phyloP scores from a whole-genome alignment of 2,888 invertebrate species.

The Stenichneumon culpator region DNA sequence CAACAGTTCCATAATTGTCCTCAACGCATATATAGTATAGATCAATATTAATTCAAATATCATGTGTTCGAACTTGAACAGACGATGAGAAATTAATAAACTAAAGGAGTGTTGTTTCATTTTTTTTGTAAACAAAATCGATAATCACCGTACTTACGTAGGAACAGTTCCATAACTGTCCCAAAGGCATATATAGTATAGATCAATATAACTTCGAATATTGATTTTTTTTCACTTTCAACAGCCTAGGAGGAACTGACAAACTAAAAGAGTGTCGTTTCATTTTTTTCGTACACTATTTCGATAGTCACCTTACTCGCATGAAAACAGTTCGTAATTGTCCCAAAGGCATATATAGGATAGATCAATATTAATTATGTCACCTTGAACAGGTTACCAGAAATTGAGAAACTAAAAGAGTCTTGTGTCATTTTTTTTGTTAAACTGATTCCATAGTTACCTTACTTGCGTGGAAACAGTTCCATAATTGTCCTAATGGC shows the following conservation, averaged over 20 bases:
- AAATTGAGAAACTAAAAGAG: too few species aligned
- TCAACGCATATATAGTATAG: neutral
- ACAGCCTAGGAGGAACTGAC: too few species aligned
- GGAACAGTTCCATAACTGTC: neutral
- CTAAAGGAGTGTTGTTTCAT: neutral
- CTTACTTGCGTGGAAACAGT: neutral
- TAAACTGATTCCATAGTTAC: neutral
- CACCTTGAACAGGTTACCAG: too few species aligned
- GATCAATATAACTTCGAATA: neutral
- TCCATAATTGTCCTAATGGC: too few species aligned
- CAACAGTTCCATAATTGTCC: too few species aligned
- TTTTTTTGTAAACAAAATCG: neutral
- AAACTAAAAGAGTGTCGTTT: neutral
- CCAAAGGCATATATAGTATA: neutral
- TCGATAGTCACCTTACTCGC: neutral
- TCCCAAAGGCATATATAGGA: too few species aligned
- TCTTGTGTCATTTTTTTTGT: neutral
- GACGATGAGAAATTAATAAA: too few species aligned
- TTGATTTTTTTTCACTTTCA: too few species aligned
- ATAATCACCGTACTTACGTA: too few species aligned
- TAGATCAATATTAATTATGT: neutral
- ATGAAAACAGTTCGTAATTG: too few species aligned
- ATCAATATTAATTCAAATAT: too few species aligned
- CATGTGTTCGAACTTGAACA: too few species aligned
- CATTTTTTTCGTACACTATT: neutral